Percentiles rank a stretch among this genome's conserved stretches.
These are phyloP conservation scores for Prosopocoilus inquinatus DNA, from an alignment of 2,888 invertebrate species.

Conservation along the genomic window DNA sequence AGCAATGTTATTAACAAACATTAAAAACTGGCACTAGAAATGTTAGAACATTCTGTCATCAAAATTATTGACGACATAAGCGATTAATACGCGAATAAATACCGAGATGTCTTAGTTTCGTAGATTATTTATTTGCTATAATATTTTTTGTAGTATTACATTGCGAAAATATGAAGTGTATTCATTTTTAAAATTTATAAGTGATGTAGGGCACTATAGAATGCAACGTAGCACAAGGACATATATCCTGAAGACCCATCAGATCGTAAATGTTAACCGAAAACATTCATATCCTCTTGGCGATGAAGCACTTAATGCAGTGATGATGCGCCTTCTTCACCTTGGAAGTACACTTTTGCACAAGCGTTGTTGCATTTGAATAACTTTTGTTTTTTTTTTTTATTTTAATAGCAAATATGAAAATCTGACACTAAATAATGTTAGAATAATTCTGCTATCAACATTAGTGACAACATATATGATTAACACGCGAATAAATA, in stretches of 20 bases:
- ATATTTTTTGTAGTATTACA: background rate
- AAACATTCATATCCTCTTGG: constrained; percentile 35
- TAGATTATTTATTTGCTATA: constrained; percentile 1
- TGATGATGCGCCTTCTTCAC: constrained; percentile 3
- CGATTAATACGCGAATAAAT: no score
- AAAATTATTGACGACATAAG: no score
- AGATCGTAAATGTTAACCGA: constrained; percentile 42
- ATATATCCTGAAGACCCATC: constrained; percentile 40
- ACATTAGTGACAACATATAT: no score
- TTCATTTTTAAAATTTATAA: constrained; percentile 30
- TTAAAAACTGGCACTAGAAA: no score
- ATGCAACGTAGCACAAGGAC: constrained; percentile 41
- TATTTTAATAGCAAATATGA: no score
- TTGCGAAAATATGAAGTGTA: constrained; percentile 8
- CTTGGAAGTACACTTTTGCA: background rate
- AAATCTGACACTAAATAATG: no score
- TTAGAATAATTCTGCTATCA: no score
- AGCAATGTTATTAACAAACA: no score
- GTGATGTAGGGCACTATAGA: constrained; percentile 39
- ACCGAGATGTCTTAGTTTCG: no score
- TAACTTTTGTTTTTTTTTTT: no score
- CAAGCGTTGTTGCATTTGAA: background rate
- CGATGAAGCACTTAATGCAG: constrained; percentile 32
- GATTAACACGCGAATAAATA: no score
- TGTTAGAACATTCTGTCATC: no score